Base-by-base conservation (phyloP, 1,140 invertebrate species). In the Rhyacophila brunnea region DNA sequence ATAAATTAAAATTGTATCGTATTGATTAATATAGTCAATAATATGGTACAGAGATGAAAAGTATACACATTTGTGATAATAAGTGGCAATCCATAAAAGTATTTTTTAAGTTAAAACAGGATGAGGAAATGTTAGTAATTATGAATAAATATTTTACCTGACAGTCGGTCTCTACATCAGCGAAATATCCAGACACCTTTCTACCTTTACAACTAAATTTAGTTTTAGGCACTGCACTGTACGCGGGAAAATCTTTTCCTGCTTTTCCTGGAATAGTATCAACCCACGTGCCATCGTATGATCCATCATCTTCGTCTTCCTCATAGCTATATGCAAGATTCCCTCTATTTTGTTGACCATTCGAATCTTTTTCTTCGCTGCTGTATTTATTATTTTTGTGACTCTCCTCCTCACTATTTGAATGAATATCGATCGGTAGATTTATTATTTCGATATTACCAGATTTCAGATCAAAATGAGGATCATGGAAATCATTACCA, bases 171-270 rank as follows among this genome's bases (percentile, higher is more conserved):
- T 84, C 81, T 3, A 75, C 69, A 66, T 85, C 84, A 0, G 83
- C 83, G 66, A 85, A 85, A 68, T 84, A 85, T 11, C 84, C 80
- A 9, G 84, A 83, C 6, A 78, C 71, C 44, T 78, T 74, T 70
- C 82, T 85, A 42, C 75, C 81, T n/a, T 65, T 68, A 65, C 85
- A 87, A 15, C 71, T 74, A 68, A 87, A 87, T 11, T 74, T 74
- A 2, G 84, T 85, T 58, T 79, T 71, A 0, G 83, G 85, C 63
- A 85, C 75, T 59, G 68, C 68, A 43, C 75, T 58, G 42, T 74
- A 74, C 55, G 78, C 74, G 7, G 81, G 81, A 68, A 81, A 83
- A 62, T 83, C 81, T 51, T 71, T 73, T 5, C 80, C 79, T 5
- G 80, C 68, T n/a, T 71, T 66, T 14, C 81, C 82, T 5, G 81